phyloP scores from a whole-genome alignment of 2,797 vertebrate genomes.

The Notolepis coatsorum region DNA sequence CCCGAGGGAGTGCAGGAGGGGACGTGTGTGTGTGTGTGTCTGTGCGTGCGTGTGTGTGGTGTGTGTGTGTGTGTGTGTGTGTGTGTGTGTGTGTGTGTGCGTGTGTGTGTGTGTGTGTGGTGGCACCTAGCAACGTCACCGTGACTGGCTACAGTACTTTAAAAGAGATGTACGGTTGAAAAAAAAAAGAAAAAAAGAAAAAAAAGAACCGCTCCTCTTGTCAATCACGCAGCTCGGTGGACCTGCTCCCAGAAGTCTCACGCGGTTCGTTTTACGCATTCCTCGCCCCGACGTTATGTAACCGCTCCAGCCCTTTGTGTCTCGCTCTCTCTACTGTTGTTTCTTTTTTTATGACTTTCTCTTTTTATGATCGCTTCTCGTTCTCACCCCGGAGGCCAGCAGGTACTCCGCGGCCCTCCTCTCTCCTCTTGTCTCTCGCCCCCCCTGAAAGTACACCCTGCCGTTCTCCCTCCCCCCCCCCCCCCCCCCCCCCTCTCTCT shows the following conservation, averaged over 20 bases:
- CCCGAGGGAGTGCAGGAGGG: conserved; percentile 29
- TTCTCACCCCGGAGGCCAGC: conserved; percentile 31
- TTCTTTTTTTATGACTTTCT: conserved; percentile 37
- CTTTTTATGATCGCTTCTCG: conserved; percentile 23
- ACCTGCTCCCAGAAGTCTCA: conserved; percentile 61
- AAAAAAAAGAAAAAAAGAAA: conserved; percentile 21
- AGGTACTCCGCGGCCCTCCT: conserved; percentile 29
- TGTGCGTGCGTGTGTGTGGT: conserved; percentile 17
- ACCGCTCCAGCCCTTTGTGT: conserved; percentile 52
- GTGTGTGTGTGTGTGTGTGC: background rate
- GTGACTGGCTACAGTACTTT: conserved; percentile 23
- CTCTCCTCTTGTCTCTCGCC: conserved; percentile 22
- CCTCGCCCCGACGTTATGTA: conserved; percentile 58
- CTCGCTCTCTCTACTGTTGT: conserved; percentile 28
- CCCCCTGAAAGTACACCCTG: conserved; percentile 17
- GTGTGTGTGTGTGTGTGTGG: background rate
- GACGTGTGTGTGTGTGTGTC: background rate
- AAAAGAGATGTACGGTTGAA: conserved; percentile 38
- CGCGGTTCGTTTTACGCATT: conserved; percentile 72
- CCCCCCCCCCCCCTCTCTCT: background rate
- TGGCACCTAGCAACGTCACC: background rate
- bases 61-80: background rate
- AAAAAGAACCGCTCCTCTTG: conserved; percentile 49
- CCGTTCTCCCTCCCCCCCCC: conserved; percentile 14
- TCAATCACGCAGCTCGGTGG: conserved; percentile 45